These are phyloP conservation scores for Nansenia antarctica DNA, from an alignment of 2,113 vertebrate species.

Conservation along the genomic window DNA sequence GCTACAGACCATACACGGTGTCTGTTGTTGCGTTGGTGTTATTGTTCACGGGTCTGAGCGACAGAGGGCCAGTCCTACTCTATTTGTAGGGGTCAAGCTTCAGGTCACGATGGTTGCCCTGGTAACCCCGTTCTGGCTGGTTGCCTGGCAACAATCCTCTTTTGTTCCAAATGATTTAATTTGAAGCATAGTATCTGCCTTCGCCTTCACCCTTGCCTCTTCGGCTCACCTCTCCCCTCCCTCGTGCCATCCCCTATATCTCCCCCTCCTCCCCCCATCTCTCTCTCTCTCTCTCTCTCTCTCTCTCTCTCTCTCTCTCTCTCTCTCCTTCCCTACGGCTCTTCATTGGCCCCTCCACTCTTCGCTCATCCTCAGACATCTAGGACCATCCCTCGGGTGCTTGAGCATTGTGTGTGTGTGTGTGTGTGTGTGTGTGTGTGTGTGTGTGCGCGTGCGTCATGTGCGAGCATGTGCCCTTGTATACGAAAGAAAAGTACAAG, in stretches of 20 bases:
- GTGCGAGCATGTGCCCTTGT: too few relatives aligned
- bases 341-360: slow-evolving; percentile 28
- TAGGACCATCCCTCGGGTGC: slow-evolving; percentile 27
- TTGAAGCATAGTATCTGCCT: slow-evolving; percentile 71
- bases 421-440: too few relatives aligned
- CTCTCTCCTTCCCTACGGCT: slow-evolving; percentile 15
- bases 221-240: slow-evolving; percentile 5
- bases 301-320: neutral
- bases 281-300: neutral
- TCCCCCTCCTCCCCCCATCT: slow-evolving; percentile 1
- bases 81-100: slow-evolving; percentile 72
- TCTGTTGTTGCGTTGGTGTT: neutral
- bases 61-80: slow-evolving; percentile 54
- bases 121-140: slow-evolving; percentile 68
- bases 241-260: slow-evolving; percentile 13
- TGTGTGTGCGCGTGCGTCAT: too few relatives aligned
- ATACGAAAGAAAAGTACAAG: too few relatives aligned
- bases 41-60: neutral
- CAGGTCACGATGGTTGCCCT: slow-evolving; percentile 71
- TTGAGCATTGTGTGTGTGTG: too few relatives aligned
- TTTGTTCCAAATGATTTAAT: slow-evolving; percentile 79
- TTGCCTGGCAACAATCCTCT: slow-evolving; percentile 76
- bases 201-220: slow-evolving; percentile 24
- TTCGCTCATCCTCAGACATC: slow-evolving; percentile 21
- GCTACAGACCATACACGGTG: neutral